Evolutionary conservation across 1,140 invertebrate genomes (phyloP).

Genomic region (Formica exsecta): DNA sequence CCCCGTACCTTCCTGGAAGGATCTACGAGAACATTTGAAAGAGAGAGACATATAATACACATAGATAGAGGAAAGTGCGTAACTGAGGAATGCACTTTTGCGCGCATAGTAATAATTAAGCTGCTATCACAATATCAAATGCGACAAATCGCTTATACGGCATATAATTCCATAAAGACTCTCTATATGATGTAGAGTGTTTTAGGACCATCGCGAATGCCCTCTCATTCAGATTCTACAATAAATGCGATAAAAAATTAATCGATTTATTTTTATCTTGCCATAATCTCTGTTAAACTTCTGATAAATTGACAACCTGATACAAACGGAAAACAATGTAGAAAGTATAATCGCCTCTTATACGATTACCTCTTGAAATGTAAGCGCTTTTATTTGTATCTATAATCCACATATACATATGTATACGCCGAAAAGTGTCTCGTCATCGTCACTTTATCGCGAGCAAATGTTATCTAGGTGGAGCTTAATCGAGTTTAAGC

Average conservation of each 20-base stretch:
- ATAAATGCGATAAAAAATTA: background rate
- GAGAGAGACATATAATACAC: background rate
- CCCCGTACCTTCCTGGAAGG: background rate
- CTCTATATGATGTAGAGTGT: background rate
- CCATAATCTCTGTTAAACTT: background rate
- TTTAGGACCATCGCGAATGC: background rate
- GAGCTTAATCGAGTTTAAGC: slow-evolving; percentile 19
- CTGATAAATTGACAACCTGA: background rate
- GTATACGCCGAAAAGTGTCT: background rate
- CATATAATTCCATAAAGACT: no score
- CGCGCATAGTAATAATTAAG: background rate
- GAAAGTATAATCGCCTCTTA: slow-evolving; percentile 2
- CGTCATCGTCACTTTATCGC: slow-evolving; percentile 29
- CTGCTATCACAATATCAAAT: background rate
- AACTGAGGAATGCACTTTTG: background rate
- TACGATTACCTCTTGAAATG: background rate
- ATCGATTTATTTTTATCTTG: slow-evolving; percentile 13
- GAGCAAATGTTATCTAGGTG: background rate
- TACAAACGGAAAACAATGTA: slow-evolving; percentile 8
- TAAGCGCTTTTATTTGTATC: slow-evolving; percentile 28
- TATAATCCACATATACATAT: slow-evolving; percentile 25
- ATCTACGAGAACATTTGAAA: slow-evolving; percentile 24
- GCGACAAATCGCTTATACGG: background rate
- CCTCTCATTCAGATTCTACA: background rate
- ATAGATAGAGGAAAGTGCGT: background rate